These are phyloP conservation scores for Acanthopagrus latus DNA, from an alignment of 2,797 vertebrate genomes.

Conservation along the genomic window DNA sequence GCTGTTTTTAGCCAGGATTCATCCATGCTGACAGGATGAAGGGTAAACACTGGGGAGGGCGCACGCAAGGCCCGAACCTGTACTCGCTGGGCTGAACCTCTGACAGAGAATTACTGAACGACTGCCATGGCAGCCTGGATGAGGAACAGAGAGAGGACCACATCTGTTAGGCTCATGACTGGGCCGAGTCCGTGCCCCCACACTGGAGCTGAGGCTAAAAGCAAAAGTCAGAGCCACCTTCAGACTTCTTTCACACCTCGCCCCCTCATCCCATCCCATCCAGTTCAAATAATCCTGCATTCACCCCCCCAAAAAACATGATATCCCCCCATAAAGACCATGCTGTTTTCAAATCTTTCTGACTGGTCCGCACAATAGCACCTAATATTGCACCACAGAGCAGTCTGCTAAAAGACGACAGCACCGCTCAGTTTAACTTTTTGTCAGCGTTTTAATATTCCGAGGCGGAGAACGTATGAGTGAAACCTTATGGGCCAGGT, in stretches of 20 bases:
- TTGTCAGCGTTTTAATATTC: constrained; percentile 76
- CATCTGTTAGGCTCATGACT: constrained; percentile 84
- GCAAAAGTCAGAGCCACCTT: constrained; percentile 65
- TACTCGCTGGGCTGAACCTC: constrained; percentile 62
- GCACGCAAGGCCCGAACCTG: constrained; percentile 75
- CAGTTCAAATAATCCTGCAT: constrained; percentile 52
- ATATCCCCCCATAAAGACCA: constrained; percentile 58
- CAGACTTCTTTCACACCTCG: constrained; percentile 55
- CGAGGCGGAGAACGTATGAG: constrained; percentile 65
- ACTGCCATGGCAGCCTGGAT: constrained; percentile 76
- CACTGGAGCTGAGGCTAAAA: constrained; percentile 48
- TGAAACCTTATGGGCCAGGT: constrained; percentile 81
- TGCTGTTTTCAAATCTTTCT: constrained; percentile 60
- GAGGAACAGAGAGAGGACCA: constrained; percentile 75
- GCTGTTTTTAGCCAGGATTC: constrained; percentile 77
- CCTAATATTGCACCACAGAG: constrained; percentile 42
- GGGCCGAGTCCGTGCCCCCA: constrained; percentile 55
- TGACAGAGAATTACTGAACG: constrained; percentile 70
- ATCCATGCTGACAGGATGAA: constrained; percentile 74
- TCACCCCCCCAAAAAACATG: constrained; percentile 50
- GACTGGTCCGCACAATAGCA: constrained; percentile 45
- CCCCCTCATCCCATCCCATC: constrained; percentile 42
- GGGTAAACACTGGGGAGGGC: constrained; percentile 76
- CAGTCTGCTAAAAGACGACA: constrained; percentile 55
- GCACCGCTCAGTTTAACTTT: constrained; percentile 55